Evolutionary conservation across 2,797 vertebrate species (phyloP).

Genomic region (Morus bassanus): DNA sequence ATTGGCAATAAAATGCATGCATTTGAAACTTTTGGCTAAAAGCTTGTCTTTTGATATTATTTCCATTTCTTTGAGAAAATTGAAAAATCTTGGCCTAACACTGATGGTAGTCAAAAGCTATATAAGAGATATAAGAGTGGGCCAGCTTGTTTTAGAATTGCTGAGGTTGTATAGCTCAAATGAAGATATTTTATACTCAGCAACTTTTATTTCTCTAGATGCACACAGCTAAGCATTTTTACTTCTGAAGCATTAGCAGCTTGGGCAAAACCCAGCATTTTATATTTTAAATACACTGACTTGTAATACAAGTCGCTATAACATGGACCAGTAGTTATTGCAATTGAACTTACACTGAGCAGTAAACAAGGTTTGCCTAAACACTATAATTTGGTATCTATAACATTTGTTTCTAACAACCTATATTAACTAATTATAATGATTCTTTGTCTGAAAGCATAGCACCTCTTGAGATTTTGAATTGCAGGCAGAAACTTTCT

Average conservation of each 20-base stretch:
- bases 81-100: not conserved
- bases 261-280: not conserved
- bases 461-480: not conserved
- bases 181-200: not conserved
- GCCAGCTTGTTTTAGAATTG: not conserved
- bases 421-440: not conserved
- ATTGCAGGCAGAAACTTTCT: not conserved
- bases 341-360: not conserved
- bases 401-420: not conserved
- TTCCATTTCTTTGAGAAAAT: not conserved
- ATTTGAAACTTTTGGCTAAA: not conserved
- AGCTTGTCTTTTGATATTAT: not conserved
- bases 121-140: not conserved
- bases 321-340: not conserved
- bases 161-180: not conserved
- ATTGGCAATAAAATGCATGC: not conserved
- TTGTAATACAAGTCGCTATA: not conserved
- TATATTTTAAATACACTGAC: not conserved
- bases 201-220: not conserved
- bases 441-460: not conserved
- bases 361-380: not conserved
- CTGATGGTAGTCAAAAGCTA: not conserved
- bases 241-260: not conserved
- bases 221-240: not conserved
- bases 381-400: not conserved